Percentiles rank a stretch among this genome's conserved stretches.
These are phyloP conservation scores for Elysia chlorotica DNA, from an alignment of 1,140 invertebrate genomes.

Conservation along the genomic window DNA sequence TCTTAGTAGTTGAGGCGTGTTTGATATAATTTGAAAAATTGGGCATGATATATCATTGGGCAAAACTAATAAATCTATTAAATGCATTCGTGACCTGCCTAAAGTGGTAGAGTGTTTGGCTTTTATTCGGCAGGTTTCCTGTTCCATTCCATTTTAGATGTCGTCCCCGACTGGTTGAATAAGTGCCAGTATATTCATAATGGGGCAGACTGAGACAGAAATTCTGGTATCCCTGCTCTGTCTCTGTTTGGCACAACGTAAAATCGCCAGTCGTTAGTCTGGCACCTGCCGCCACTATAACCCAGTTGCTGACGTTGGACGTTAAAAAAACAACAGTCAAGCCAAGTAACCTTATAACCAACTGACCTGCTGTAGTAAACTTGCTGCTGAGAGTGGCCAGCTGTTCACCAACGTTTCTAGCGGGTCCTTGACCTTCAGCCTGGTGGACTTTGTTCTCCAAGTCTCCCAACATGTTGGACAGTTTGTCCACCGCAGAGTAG, in stretches of 20 bases:
- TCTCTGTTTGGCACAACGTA: not conserved
- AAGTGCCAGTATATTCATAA: not conserved
- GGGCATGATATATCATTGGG: too few species aligned
- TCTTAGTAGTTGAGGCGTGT: too few species aligned
- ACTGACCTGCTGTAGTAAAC: constrained; percentile 42
- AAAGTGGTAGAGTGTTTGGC: too few species aligned
- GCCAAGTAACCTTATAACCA: not conserved
- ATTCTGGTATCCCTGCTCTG: not conserved
- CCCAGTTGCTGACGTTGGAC: too few species aligned
- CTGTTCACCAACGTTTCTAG: constrained; percentile 22
- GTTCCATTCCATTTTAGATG: too few species aligned
- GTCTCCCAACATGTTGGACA: constrained; percentile 48
- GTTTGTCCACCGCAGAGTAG: constrained; percentile 46
- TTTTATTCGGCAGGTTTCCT: too few species aligned
- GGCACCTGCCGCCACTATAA: too few species aligned
- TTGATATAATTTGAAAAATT: too few species aligned
- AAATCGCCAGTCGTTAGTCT: not conserved
- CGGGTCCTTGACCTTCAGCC: constrained; percentile 43
- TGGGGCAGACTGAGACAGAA: too few species aligned
- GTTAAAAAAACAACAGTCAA: not conserved
- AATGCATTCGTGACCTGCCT: too few species aligned
- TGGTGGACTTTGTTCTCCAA: constrained; percentile 52
- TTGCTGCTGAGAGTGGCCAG: constrained; percentile 39
- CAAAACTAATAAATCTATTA: too few species aligned
- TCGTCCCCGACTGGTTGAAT: not conserved